Evolutionary conservation across 2,113 vertebrate species (phyloP), one percentile per base, ranked within the genome.

Genomic region (Speoplatyrhinus poulsoni): DNA sequence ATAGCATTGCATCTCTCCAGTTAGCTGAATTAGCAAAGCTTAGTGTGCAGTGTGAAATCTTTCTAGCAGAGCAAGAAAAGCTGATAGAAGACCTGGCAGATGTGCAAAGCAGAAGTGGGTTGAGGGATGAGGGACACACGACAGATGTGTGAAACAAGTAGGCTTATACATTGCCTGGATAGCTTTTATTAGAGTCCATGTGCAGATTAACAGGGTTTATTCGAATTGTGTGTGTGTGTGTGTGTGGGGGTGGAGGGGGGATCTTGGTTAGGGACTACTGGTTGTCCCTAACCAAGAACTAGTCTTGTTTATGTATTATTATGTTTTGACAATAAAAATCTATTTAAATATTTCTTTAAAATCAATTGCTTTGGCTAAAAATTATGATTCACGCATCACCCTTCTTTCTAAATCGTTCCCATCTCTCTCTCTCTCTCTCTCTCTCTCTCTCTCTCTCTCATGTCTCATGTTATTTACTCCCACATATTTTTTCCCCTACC

Each of bases 61-160:
- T 26, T 26, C 26, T 8, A 41, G 36, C 36, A 41, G 36, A 6
- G 36, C 36, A 6, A 41, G 36, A 5, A 8, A 6, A 41, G 0
- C 36, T 41, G 36, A 1, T 41, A 41, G 36, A 5, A 41, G 36
- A 65, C 19, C 59, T 33, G 46, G 52, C 47, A 46, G n/a, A 48
- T 62, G 16, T 62, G 46, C 46, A 17, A 11, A 69, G 57, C 41
- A 53, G 46, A 59, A 56, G 46, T 16, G 5, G 48, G 68, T 47
- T 47, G 32, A 52, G 77, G 53, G 75, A 54, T 76, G 69, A 74
- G 67, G 63, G 46, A 64, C 56, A 65, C 36, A 72, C 71, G 76
- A 80, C 88, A 89, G 86, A 88, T 89, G 84, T 87, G 79, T 73
- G 84, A 73, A 85, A 82, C 64, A 12, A 60, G 41, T 41, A 41